These are phyloP conservation scores for Tineola bisselliella DNA, from an alignment of 2,888 invertebrate species.

Conservation along the genomic window DNA sequence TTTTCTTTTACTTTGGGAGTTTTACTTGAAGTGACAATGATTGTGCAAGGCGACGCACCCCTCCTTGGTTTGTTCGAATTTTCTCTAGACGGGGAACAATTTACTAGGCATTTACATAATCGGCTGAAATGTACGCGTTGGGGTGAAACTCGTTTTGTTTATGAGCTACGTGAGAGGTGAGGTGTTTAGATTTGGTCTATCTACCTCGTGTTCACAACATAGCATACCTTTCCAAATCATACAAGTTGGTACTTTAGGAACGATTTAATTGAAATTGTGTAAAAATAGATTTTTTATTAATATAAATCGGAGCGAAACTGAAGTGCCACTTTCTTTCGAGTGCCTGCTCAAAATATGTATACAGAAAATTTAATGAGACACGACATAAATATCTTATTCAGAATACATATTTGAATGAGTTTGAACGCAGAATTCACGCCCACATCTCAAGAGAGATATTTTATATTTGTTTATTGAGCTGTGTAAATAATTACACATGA, in stretches of 20 bases:
- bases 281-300: too few relatives aligned
- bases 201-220: neutral
- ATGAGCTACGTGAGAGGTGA: constrained; percentile 1
- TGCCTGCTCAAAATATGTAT: neutral
- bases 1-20: neutral
- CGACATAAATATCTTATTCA: neutral
- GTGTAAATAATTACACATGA: neutral
- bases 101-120: neutral
- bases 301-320: too few relatives aligned
- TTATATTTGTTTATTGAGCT: neutral
- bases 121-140: neutral
- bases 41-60: neutral
- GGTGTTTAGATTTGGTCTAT: neutral
- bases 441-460: neutral
- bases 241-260: too few relatives aligned
- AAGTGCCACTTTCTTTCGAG: too few relatives aligned
- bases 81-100: neutral
- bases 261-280: too few relatives aligned
- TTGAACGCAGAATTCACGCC: neutral
- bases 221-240: too few relatives aligned
- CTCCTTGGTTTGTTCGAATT: neutral
- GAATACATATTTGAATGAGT: neutral
- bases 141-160: constrained; percentile 3
- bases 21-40: neutral
- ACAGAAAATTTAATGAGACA: neutral